Conservation (phyloP, 2,113 vertebrate species). For the Corythoichthys haematopterus region DNA sequence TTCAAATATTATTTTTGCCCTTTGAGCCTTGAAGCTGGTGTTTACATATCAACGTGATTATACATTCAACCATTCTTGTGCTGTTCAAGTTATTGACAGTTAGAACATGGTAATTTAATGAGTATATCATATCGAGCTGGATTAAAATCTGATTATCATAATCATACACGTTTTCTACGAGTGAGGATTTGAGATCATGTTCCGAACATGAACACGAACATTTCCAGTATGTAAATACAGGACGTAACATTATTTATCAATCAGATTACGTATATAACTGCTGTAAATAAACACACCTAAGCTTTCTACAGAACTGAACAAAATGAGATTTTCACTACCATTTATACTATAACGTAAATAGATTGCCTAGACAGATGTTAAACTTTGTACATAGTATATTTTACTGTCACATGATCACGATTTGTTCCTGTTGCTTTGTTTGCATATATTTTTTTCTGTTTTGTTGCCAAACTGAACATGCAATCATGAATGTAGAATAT, state of each 20-base stretch:
- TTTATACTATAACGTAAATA: conserved; percentile 86
- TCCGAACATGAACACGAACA: conserved; percentile 59
- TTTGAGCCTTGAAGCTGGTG: conserved; percentile 9
- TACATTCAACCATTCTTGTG: conserved; percentile 8
- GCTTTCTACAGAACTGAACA: conserved; percentile 73
- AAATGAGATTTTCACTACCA: conserved; percentile 80
- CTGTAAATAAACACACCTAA: conserved; percentile 86
- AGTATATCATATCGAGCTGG: too few species aligned
- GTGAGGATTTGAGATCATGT: conserved; percentile 14
- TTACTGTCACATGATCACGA: conserved; percentile 67
- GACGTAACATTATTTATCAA: conserved; percentile 70
- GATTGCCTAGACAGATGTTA: conserved; percentile 76
- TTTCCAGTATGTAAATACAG: conserved; percentile 79
- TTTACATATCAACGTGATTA: conserved; percentile 25
- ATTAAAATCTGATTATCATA: conserved; percentile 33
- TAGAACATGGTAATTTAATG: conserved; percentile 5
- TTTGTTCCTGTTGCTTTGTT: conserved; percentile 66
- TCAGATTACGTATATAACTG: conserved; percentile 66
- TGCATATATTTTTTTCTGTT: conserved; percentile 19
- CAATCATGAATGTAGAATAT: conserved; percentile 65
- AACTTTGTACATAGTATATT: conserved; percentile 82
- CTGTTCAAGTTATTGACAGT: conserved; percentile 14
- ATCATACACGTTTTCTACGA: conserved; percentile 24
- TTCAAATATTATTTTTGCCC: conserved; percentile 8
- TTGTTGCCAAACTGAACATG: conserved; percentile 48